These are phyloP conservation scores for Ochotona curzoniae DNA, from an alignment of 2,113 vertebrate species.

Conservation along the genomic window DNA sequence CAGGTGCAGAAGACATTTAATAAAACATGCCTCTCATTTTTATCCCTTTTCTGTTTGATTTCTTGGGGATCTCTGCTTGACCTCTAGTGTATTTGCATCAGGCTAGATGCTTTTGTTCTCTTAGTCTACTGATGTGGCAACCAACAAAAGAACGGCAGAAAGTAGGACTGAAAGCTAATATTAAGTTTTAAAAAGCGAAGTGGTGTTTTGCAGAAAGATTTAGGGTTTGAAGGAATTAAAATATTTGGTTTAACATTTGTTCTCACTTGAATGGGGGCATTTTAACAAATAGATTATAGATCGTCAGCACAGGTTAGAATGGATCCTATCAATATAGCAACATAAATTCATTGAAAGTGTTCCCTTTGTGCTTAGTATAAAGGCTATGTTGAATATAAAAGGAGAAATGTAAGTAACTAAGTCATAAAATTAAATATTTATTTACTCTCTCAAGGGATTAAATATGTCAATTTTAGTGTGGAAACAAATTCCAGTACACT, in stretches of 20 bases:
- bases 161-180: conserved; percentile 41
- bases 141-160: conserved; percentile 11
- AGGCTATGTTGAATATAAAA: neutral
- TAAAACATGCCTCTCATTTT: conserved; percentile 73
- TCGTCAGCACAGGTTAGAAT: neutral
- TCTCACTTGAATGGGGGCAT: neutral
- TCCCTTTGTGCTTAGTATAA: neutral
- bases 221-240: neutral
- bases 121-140: conserved; percentile 64
- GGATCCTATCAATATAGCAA: neutral
- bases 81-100: conserved; percentile 54
- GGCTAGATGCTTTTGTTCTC: conserved; percentile 55
- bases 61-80: conserved; percentile 73
- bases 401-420: neutral
- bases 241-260: neutral
- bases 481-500: neutral
- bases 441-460: neutral
- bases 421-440: conserved; percentile 2
- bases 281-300: neutral
- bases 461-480: neutral
- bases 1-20: conserved; percentile 80
- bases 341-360: neutral
- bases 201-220: neutral
- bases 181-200: conserved; percentile 63
- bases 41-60: conserved; percentile 73